A percentile compares a stretch with the other conserved stretches of the same genome.
phyloP scores from a whole-genome alignment of 1,140 invertebrate genomes.

The Drosophila navojoa region DNA sequence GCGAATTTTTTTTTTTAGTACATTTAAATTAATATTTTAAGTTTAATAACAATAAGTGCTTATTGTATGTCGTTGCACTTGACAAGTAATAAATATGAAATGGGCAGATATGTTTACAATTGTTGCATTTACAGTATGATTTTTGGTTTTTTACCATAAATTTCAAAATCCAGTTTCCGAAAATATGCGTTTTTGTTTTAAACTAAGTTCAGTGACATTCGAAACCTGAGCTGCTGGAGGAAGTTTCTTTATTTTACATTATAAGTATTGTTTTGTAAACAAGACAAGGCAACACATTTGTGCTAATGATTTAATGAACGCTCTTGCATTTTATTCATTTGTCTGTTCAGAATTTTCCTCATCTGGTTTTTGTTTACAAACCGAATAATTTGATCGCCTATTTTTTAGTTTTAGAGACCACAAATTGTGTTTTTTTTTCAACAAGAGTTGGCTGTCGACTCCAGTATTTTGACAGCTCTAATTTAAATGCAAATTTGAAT shows the following conservation, averaged over 20 bases:
- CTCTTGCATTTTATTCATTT: background rate
- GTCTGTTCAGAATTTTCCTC: slow-evolving; percentile 5
- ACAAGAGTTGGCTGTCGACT: slow-evolving; percentile 22
- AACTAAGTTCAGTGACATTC: slow-evolving; percentile 42
- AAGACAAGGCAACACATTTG: slow-evolving; percentile 25
- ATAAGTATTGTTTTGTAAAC: slow-evolving; percentile 26
- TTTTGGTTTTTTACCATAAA: slow-evolving; percentile 44
- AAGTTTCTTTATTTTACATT: slow-evolving; percentile 39
- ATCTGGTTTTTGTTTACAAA: slow-evolving; percentile 1
- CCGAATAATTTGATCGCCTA: slow-evolving; percentile 25
- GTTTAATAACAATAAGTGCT: background rate
- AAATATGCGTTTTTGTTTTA: slow-evolving; percentile 24
- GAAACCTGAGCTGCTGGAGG: slow-evolving; percentile 10
- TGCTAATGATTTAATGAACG: slow-evolving; percentile 13
- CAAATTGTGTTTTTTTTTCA: slow-evolving; percentile 25
- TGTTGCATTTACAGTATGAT: slow-evolving; percentile 34
- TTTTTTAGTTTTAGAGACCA: background rate
- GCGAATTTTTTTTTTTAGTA: background rate
- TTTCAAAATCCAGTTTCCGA: slow-evolving; percentile 49
- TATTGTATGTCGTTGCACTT: background rate
- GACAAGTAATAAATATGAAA: slow-evolving; percentile 12
- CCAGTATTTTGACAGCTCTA: slow-evolving; percentile 63
- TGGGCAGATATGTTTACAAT: slow-evolving; percentile 9
- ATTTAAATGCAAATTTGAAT: slow-evolving; percentile 76
- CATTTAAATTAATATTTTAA: background rate